A percentile compares a stretch with the other conserved stretches of the same genome.
Conservation (phyloP, 2,888 invertebrate genomes). For the Diadromus collaris region DNA sequence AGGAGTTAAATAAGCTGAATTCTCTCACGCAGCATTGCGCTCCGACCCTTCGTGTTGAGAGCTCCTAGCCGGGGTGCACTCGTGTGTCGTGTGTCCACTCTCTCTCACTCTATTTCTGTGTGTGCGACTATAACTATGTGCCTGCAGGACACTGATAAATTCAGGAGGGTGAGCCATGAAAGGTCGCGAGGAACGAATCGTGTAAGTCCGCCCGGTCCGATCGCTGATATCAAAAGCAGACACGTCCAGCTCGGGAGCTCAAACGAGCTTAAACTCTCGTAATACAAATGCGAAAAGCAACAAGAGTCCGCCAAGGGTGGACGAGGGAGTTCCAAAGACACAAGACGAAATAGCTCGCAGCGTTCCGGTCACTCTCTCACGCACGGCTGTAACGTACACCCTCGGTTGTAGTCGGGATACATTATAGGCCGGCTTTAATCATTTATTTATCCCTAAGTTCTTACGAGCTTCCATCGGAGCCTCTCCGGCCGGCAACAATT, state of each 20-base stretch:
- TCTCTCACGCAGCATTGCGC: constrained; percentile 62
- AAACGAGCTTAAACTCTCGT: constrained; percentile 35
- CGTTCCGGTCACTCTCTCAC: constrained; percentile 51
- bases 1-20: constrained; percentile 53
- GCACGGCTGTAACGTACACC: constrained; percentile 34
- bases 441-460: constrained; percentile 53
- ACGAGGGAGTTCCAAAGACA: constrained; percentile 36
- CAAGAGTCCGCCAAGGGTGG: constrained; percentile 37
- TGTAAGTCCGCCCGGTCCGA: constrained; percentile 66
- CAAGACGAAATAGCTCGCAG: constrained; percentile 37
- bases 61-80: constrained; percentile 6
- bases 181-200: constrained; percentile 51
- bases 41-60: constrained; percentile 49
- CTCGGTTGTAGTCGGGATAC: constrained; percentile 43
- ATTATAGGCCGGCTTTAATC: constrained; percentile 49
- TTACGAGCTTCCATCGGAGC: constrained; percentile 28
- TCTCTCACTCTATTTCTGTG: neutral
- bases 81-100: too few species aligned
- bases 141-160: constrained; percentile 44
- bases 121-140: constrained; percentile 6
- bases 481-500: constrained; percentile 52
- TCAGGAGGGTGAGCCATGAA: constrained; percentile 34
- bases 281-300: constrained; percentile 37
- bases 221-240: constrained; percentile 77
- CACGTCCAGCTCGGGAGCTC: constrained; percentile 70